Evolutionary conservation across 2,888 invertebrate genomes (phyloP), one percentile per base, ranked within the genome.

Genomic region (Aethes cnicana): DNA sequence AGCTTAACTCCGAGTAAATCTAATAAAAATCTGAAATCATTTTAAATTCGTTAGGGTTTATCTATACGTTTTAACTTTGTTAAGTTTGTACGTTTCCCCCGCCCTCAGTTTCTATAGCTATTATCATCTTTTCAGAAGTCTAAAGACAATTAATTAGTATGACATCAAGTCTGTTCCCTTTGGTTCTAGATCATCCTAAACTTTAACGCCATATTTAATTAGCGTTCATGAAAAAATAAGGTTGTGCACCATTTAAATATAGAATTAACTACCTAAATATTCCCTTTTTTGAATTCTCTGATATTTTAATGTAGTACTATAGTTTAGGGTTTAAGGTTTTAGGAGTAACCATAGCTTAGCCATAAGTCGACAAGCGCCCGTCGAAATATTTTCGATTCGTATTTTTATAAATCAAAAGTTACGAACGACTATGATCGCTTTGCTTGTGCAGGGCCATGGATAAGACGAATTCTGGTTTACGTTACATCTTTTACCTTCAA

Each of bases 151-250:
- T n/a, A n/a, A n/a, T n/a, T n/a, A n/a, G n/a, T n/a, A n/a, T n/a
- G n/a, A n/a, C n/a, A n/a, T n/a, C n/a, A n/a, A n/a, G n/a, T n/a
- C n/a, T n/a, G n/a, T n/a, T n/a, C n/a, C 71, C 59, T 74, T 82
- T 73, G 58, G 61, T 80, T 84, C 73, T 77, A 81, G 74, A 73
- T 72, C 72, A 74, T 78, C 70, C 80, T 80, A 79, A 76, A 76
- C 83, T 85, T 87, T 81, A 76, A 80, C 73, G 83, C 88, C 81
- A 80, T 87, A 83, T 60, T 79, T 81, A 81, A 71, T 74, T 88
- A 89, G 87, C 87, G 84, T 85, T 86, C 84, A 86, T 87, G 87
- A 87, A 87, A 80, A 86, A 87, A 84, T 81, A 86, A 87, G 89
- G 89, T 89, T 89, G 89, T 89, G 89, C 89, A 88, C 89, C 85